These are phyloP conservation scores for Cephus spinipes DNA, from an alignment of 2,888 invertebrate genomes.

Conservation along the genomic window DNA sequence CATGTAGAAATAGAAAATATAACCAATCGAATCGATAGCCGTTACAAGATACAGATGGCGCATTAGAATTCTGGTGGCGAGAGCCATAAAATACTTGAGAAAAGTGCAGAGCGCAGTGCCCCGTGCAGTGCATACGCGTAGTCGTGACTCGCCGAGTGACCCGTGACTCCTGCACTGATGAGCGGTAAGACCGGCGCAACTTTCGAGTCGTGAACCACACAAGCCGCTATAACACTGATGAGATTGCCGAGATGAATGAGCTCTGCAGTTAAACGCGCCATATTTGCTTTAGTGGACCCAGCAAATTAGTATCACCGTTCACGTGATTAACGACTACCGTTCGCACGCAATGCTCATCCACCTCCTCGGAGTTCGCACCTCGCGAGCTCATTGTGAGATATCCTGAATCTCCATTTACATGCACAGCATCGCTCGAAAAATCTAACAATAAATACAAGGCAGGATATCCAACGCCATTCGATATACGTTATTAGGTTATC, in stretches of 20 bases:
- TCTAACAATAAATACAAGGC: not conserved
- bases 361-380: not conserved
- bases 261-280: constrained; percentile 18
- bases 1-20: not conserved
- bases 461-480: not conserved
- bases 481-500: not conserved
- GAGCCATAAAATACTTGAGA: constrained; percentile 13
- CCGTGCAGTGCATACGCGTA: constrained; percentile 8
- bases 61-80: constrained; percentile 25
- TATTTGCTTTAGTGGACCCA: constrained; percentile 9
- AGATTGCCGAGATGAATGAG: constrained; percentile 31
- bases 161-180: constrained; percentile 25
- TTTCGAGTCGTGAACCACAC: constrained; percentile 38
- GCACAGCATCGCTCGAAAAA: not conserved
- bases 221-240: constrained; percentile 29
- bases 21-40: not conserved
- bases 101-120: not conserved
- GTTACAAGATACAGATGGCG: constrained; percentile 5
- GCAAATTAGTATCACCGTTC: constrained; percentile 22
- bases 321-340: constrained; percentile 16
- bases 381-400: not conserved
- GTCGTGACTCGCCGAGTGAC: constrained; percentile 26
- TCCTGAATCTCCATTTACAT: not conserved
- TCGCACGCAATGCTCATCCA: constrained; percentile 4
- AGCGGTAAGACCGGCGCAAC: constrained; percentile 20